Evolutionary conservation across 2,888 invertebrate species (phyloP).

Genomic region (Anoplius nigerrimus): DNA sequence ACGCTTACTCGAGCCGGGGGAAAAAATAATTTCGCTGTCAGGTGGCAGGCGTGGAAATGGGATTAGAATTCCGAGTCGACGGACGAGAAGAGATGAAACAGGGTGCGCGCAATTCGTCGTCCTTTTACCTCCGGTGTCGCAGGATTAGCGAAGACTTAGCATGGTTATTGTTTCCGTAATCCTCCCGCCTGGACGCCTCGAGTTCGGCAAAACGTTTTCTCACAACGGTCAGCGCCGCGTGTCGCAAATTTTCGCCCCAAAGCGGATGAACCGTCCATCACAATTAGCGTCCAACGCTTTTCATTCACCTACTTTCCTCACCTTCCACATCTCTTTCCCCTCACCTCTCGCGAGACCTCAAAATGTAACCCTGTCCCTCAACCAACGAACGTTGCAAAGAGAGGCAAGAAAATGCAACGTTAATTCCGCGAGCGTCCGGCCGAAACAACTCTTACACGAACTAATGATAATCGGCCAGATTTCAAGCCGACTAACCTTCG

Average conservation of each 20-base stretch:
- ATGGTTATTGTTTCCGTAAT: constrained; percentile 56
- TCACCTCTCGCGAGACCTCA: too few relatives aligned
- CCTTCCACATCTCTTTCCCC: too few relatives aligned
- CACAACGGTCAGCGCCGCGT: not conserved
- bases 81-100: constrained; percentile 24
- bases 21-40: constrained; percentile 47
- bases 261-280: not conserved
- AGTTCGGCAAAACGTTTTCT: constrained; percentile 40
- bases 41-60: constrained; percentile 43
- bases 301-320: not conserved
- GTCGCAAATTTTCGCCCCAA: not conserved
- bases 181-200: constrained; percentile 24
- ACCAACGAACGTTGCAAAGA: too few relatives aligned
- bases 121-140: constrained; percentile 42
- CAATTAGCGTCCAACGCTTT: not conserved
- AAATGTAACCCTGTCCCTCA: too few relatives aligned
- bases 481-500: too few relatives aligned
- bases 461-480: too few relatives aligned
- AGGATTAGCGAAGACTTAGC: constrained; percentile 51
- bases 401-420: too few relatives aligned
- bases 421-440: too few relatives aligned
- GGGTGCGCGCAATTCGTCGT: constrained; percentile 30
- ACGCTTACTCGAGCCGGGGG: constrained; percentile 35
- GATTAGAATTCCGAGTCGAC: constrained; percentile 42
- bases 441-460: too few relatives aligned